Evolutionary conservation across 2,113 vertebrate species (phyloP).

Genomic region (Pelusios castaneus): DNA sequence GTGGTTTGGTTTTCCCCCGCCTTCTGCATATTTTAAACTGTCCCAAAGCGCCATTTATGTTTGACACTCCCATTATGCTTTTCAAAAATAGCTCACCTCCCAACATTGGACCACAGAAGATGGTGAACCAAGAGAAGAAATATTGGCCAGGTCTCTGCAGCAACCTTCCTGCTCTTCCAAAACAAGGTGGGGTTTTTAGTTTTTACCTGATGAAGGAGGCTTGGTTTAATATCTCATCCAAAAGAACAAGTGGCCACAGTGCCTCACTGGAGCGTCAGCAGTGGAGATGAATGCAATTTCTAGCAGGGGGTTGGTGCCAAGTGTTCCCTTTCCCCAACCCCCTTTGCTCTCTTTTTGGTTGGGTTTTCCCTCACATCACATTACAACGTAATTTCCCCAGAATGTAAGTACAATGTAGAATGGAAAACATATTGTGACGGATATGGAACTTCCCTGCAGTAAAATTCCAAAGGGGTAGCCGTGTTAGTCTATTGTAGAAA

Average conservation of each 20-base stretch:
- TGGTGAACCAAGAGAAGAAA: not conserved
- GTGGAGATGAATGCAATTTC: conserved; percentile 14
- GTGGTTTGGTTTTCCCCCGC: not conserved
- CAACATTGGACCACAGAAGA: not conserved
- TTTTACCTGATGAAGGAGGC: conserved; percentile 16
- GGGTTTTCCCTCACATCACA: not conserved
- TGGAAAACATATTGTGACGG: not conserved
- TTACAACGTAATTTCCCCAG: not conserved
- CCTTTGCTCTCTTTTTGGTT: conserved; percentile 16
- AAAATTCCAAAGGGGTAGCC: too few species aligned
- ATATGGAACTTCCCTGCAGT: not conserved
- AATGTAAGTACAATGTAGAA: not conserved
- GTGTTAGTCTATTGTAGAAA: too few species aligned
- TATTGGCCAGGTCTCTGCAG: conserved; percentile 24
- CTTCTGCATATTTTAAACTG: not conserved
- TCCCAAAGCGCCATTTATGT: fast-evolving
- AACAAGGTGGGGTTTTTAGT: conserved; percentile 2
- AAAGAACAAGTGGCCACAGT: not conserved
- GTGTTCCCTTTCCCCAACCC: not conserved
- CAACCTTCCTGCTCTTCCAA: not conserved
- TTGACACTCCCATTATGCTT: not conserved
- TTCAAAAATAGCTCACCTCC: conserved; percentile 17
- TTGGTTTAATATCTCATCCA: conserved; percentile 28
- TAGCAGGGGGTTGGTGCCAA: not conserved
- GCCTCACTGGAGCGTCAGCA: not conserved